Base-by-base conservation (phyloP, 2,888 invertebrate genomes). In the Darwinula stevensoni region DNA sequence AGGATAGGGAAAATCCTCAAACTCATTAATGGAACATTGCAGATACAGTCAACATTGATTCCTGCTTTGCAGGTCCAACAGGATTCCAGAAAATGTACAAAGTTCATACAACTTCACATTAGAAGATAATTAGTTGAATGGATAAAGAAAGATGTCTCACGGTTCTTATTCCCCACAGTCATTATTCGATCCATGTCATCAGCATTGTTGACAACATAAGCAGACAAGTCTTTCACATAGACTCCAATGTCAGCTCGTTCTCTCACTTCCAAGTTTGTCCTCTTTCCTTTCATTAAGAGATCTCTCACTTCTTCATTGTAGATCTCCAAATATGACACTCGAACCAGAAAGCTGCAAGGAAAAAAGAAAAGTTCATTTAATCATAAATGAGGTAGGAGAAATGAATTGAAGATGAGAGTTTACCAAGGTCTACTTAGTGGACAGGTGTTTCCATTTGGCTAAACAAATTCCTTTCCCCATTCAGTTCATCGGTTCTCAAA, bases 221-320 rank as follows among this genome's bases (percentile, higher is more conserved):
- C 80, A 34, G 84, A 78, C 12, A 99, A 61, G 49, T 94, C 94
- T 52, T 91, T 88, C 0, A 99, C 91, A 50, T 88, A 97, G 3
- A 97, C 91, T 3, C 94, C 91, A 38, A 88, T 73, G 46, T 94
- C 91, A 0, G 84, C 74, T 4, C 88, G 57, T 53, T 97, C 94
- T 51, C 88, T 82, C 2, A 94, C 78, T 52, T 88, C 84, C 11
- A 88, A 56, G 43, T 71, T 68, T n/a, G 48, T 47, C 41, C 67
- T 68, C 17, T 80, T 75, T 51, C 84, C 76, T 50, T 76, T 78
- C 4, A 73, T 72, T 3, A 97, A 58, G 28, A 97, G 59, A 56
- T 99, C 97, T 16, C 91, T 63, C 0, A 97, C 84, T 53, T 97
- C 94, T 53, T 97, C 97, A 51, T 97, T 97, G 54, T 97, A 97